Evolutionary conservation across 2,113 vertebrate species (phyloP).

Genomic region (Antechinus flavipes): DNA sequence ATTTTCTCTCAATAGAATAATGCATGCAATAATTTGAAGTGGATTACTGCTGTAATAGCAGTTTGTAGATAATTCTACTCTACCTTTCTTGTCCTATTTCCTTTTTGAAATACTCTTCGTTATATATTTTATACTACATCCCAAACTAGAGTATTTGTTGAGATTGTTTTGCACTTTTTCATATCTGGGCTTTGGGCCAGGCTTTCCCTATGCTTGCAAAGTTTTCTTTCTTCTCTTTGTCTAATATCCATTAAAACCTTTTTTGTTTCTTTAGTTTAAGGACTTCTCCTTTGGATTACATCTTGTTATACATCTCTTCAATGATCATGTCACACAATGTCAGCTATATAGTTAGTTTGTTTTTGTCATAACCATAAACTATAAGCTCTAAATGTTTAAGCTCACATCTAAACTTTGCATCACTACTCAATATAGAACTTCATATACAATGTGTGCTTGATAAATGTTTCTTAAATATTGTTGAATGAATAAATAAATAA

Average conservation of each 20-base stretch:
- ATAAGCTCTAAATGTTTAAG: not conserved
- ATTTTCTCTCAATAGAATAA: not conserved
- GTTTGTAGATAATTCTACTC: not conserved
- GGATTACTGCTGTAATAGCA: not conserved
- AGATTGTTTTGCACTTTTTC: not conserved
- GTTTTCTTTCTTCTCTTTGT: not conserved
- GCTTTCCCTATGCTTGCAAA: not conserved
- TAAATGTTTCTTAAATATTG: constrained; percentile 6
- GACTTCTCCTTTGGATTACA: not conserved
- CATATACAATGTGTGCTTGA: not conserved
- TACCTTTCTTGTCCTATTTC: not conserved
- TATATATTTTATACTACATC: not conserved
- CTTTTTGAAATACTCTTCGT: not conserved
- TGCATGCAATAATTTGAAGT: not conserved
- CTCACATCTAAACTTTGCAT: not conserved
- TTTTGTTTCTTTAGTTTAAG: not conserved
- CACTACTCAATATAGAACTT: not conserved
- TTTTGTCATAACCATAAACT: not conserved
- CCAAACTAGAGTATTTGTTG: not conserved
- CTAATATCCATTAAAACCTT: not conserved
- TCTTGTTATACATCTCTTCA: not conserved
- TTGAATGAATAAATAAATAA: not conserved
- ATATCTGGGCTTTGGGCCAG: not conserved
- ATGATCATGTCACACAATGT: not conserved
- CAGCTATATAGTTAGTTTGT: not conserved